Conservation (phyloP, 2,888 invertebrate species). For the Amblyjoppa fuscipennis region DNA sequence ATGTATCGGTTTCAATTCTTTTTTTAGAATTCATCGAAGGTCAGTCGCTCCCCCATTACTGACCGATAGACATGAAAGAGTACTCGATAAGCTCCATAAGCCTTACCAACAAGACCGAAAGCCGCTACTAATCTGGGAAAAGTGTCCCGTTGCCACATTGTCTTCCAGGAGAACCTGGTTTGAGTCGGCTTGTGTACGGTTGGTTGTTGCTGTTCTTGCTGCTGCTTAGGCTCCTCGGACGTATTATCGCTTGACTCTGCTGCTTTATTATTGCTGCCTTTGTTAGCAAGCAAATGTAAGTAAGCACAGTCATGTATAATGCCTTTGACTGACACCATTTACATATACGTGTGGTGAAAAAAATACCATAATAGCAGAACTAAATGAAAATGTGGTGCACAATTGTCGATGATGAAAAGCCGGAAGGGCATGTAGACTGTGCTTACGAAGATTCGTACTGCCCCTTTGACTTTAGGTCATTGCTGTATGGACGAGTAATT, state of each 20-base stretch:
- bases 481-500: not conserved
- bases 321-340: conserved; percentile 26
- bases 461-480: not conserved
- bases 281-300: conserved; percentile 79
- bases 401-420: not conserved
- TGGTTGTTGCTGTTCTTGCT: conserved; percentile 72
- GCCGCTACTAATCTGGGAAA: conserved; percentile 81
- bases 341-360: not conserved
- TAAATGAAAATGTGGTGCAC: conserved; percentile 25
- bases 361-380: conserved; percentile 11
- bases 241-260: conserved; percentile 67
- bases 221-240: conserved; percentile 73
- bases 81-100: conserved; percentile 67
- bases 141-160: conserved; percentile 80
- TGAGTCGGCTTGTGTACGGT: conserved; percentile 78
- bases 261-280: conserved; percentile 78
- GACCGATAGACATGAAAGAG: conserved; percentile 31
- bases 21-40: not conserved
- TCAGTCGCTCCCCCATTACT: conserved; percentile 9
- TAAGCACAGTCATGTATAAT: conserved; percentile 70
- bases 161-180: conserved; percentile 80
- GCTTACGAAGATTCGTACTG: not conserved
- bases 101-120: conserved; percentile 82
- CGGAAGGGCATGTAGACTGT: not conserved
- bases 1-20: not conserved